Base-by-base conservation (phyloP, 2,888 invertebrate genomes). In the Lapara coniferarum region DNA sequence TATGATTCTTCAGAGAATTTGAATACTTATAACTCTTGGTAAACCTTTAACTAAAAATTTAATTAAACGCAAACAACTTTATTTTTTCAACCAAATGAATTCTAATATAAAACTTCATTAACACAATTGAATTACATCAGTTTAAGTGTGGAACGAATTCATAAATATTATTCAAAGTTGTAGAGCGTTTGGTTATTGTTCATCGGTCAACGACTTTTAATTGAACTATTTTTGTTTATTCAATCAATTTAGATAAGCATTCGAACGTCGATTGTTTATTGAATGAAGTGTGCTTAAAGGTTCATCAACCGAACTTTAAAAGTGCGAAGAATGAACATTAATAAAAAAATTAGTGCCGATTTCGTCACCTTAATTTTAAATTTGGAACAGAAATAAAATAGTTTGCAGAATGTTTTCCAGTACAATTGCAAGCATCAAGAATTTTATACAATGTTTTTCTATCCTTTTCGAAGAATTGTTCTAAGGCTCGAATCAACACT, bases 401-500 rank as follows among this genome's bases (percentile, higher is more conserved):
- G 37, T 37, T 7, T 37, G 2, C 37, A 37, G 2, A 37, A 25
- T 25, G 25, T 1, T 37, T 37, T 37, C 37, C 0, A 37, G 8
- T 37, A 37, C 0, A 37, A 37, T 8, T 37, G 1, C 8, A 37
- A 7, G 37, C 37, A 37, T 37, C 37, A 37, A 37, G 8, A 7
- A 37, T 37, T 37, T 37, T 6, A 6, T 37, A 30, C 10, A 30
- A 12, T 57, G 0, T 53, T 57, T 4, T 30, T 14, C 57, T 57
- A 37, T 63, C 63, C 46, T 63, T 63, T 63, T 59, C 13, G 19
- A 19, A 19, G 7, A 49, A 7, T 59, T 46, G 19, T 46, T 10
- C 16, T 63, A 63, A 63, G 63, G 63, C 63, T 63, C 49, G 49
- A 63, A 63, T 49, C 16, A 63, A 49, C 44, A 56, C 46, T 56